A percentile compares a stretch with the other conserved stretches of the same genome.
phyloP scores from a whole-genome alignment of 2,113 vertebrate genomes.

The Cyprinus carpio region DNA sequence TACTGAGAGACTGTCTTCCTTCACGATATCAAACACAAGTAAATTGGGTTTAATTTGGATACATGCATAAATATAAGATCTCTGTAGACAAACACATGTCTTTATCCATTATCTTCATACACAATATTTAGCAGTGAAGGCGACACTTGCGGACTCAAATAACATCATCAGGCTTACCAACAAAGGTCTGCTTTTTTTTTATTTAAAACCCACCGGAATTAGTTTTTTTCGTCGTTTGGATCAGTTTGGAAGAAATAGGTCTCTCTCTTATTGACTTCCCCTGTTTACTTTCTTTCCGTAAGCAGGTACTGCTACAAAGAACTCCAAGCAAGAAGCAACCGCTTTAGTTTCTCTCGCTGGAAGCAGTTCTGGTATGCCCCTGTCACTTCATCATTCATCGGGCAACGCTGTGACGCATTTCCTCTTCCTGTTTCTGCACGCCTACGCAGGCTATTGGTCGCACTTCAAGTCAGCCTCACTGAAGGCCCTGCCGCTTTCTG shows the following conservation, averaged over 20 bases:
- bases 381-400: slow-evolving; percentile 81
- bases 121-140: slow-evolving; percentile 38
- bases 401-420: slow-evolving; percentile 90
- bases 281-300: neutral
- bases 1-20: slow-evolving; percentile 74
- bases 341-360: slow-evolving; percentile 77
- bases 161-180: slow-evolving; percentile 13
- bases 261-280: neutral
- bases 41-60: slow-evolving; percentile 40
- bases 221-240: neutral
- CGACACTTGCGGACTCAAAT: slow-evolving; percentile 40
- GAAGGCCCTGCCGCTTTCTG: slow-evolving; percentile 65
- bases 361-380: slow-evolving; percentile 86
- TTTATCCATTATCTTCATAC: neutral
- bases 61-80: neutral
- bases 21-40: slow-evolving; percentile 72
- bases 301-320: neutral
- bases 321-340: slow-evolving; percentile 47
- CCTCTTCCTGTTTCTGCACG: slow-evolving; percentile 85
- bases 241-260: neutral
- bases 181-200: slow-evolving; percentile 44
- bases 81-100: neutral
- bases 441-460: slow-evolving; percentile 82
- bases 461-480: slow-evolving; percentile 73
- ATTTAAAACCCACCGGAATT: too few relatives aligned